Percentiles rank a stretch among this genome's conserved stretches.
phyloP scores from a whole-genome alignment of 2,797 vertebrate genomes.

The Babyrousa celebensis region DNA sequence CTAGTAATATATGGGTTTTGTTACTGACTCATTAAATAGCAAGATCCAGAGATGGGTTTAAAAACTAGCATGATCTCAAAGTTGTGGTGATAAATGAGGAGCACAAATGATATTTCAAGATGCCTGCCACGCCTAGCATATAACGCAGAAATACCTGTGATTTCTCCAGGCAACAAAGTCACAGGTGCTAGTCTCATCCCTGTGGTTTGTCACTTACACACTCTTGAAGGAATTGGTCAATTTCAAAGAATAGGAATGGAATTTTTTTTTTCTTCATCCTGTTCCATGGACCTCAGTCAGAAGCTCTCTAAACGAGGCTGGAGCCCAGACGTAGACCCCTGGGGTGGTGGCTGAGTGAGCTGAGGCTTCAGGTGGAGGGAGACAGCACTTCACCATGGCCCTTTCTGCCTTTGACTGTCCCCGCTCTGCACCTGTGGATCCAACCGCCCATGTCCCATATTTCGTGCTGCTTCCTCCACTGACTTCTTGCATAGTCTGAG shows the following conservation, averaged over 20 bases:
- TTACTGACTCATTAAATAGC: neutral
- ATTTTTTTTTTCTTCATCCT: neutral
- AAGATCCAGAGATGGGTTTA: neutral
- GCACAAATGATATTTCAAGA: neutral
- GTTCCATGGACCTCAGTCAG: neutral
- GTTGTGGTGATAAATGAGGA: neutral
- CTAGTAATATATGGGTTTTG: neutral
- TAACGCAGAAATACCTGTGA: neutral
- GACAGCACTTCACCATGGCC: neutral
- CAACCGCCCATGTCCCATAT: rapidly evolving
- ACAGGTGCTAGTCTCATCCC: neutral
- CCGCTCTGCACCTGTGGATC: rapidly evolving
- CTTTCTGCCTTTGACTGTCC: neutral
- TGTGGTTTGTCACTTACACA: neutral
- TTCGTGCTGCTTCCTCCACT: no score
- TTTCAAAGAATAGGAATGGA: neutral
- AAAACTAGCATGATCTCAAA: neutral
- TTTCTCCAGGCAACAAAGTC: neutral
- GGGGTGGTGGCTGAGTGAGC: no score
- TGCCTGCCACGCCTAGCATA: neutral
- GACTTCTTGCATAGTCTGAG: neutral
- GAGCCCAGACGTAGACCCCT: neutral
- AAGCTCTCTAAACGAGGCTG: neutral
- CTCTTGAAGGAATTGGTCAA: neutral
- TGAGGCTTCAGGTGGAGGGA: neutral